These are phyloP conservation scores for Dunckerocampus dactyliophorus DNA, from an alignment of 2,113 vertebrate genomes.

Conservation along the genomic window DNA sequence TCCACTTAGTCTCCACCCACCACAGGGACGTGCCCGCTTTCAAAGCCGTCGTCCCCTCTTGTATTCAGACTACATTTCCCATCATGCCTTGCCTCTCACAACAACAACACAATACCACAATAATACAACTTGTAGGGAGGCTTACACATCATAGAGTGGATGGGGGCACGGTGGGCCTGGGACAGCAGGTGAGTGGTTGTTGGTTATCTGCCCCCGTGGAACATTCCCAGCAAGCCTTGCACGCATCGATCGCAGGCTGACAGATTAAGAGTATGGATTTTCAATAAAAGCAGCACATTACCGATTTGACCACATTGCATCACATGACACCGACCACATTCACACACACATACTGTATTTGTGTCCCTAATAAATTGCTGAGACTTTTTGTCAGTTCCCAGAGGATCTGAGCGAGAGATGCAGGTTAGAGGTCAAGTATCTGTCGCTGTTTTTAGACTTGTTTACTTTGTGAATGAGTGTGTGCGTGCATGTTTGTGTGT, in stretches of 20 bases:
- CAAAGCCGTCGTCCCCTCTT: neutral
- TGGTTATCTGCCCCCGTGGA: conserved; percentile 66
- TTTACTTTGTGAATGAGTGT: conserved; percentile 31
- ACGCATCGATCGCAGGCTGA: conserved; percentile 70
- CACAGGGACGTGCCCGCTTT: neutral
- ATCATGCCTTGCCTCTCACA: conserved; percentile 10
- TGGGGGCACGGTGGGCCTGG: neutral
- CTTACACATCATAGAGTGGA: neutral
- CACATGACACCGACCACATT: conserved; percentile 24
- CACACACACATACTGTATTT: neutral
- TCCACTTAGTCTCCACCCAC: neutral
- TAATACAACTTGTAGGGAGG: no score
- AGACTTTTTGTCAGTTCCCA: neutral
- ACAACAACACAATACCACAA: no score
- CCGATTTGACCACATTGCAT: conserved; percentile 49
- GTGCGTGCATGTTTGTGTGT: neutral
- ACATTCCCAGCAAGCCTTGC: conserved; percentile 71
- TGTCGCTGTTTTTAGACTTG: conserved; percentile 38
- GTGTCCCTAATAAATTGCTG: neutral
- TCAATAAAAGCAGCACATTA: conserved; percentile 78
- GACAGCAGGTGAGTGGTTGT: conserved; percentile 18
- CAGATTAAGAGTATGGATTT: conserved; percentile 80
- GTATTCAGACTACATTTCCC: conserved; percentile 3
- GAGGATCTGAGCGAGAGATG: neutral
- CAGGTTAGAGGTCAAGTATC: conserved; percentile 13